phyloP scores from a whole-genome alignment of 53 echinoderm and acorn worm species.

The Holothuria scabra region DNA sequence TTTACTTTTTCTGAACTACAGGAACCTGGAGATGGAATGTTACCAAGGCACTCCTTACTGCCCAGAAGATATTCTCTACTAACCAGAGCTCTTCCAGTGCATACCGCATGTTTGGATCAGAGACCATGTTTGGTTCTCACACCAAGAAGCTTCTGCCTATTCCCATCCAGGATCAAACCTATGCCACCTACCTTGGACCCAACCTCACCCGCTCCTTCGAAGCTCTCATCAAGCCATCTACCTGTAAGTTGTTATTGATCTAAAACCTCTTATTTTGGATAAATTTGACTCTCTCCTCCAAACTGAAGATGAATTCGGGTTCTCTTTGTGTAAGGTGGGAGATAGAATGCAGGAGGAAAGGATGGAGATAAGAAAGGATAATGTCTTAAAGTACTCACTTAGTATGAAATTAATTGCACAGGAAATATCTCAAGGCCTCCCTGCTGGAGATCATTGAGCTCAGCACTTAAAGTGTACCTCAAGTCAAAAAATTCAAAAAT shows the following conservation, averaged over 20 bases:
- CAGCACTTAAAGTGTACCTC: background rate
- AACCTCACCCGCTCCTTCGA: constrained; percentile 86
- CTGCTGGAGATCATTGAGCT: no score
- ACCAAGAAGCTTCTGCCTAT: constrained; percentile 75
- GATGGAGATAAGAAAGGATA: no score
- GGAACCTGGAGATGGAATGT: constrained; percentile 96
- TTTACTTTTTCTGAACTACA: constrained; percentile 30
- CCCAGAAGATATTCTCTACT: constrained; percentile 65
- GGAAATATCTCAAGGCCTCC: no score
- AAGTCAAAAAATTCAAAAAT: no score
- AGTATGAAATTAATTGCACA: no score
- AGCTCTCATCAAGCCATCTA: constrained; percentile 90
- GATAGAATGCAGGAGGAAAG: no score
- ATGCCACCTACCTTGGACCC: constrained; percentile 81
- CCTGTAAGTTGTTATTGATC: constrained; percentile 63
- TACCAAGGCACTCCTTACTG: constrained; percentile 85
- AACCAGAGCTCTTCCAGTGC: background rate
- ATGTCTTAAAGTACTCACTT: no score
- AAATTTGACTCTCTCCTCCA: no score
- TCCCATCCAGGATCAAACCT: constrained; percentile 74
- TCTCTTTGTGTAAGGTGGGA: no score
- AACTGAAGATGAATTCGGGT: no score
- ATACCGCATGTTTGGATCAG: constrained; percentile 63
- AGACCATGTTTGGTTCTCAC: constrained; percentile 57
- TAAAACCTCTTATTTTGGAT: no score